Evolutionary conservation across 1,140 invertebrate genomes (phyloP).

Genomic region (Armadillidium nasatum): DNA sequence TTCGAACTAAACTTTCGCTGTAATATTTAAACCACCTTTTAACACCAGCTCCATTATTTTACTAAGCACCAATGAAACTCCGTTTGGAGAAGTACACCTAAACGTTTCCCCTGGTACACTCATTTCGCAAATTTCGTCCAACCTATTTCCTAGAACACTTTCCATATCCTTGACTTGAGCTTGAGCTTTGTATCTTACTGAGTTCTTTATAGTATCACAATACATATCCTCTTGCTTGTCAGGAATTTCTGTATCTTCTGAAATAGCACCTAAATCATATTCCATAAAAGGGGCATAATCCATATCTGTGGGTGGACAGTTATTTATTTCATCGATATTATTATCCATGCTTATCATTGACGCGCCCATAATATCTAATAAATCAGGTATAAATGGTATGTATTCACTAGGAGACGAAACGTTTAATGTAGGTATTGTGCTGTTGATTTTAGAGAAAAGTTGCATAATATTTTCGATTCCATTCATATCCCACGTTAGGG

Average conservation of each 20-base stretch:
- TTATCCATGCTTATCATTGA: constrained; percentile 1
- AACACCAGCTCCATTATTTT: constrained; percentile 23
- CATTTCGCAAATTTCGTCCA: constrained; percentile 4
- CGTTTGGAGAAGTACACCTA: constrained; percentile 7
- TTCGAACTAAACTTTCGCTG: constrained; percentile 1
- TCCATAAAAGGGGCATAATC: background rate
- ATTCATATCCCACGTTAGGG: constrained; percentile 5
- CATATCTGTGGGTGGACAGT: constrained; percentile 20
- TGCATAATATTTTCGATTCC: background rate
- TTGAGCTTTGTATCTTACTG: background rate
- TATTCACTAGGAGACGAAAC: constrained; percentile 19
- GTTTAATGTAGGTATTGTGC: background rate
- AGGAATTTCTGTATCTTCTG: constrained; percentile 19
- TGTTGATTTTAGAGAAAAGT: constrained; percentile 12
- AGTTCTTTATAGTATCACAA: constrained; percentile 7
- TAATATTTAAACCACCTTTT: constrained; percentile 20
- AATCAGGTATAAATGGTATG: constrained; percentile 3
- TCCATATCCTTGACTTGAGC: constrained; percentile 20
- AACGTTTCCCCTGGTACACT: constrained; percentile 21
- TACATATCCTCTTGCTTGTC: background rate
- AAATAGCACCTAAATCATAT: constrained; percentile 17
- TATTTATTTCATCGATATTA: background rate
- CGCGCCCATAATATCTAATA: constrained; percentile 2
- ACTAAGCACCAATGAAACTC: constrained; percentile 20
- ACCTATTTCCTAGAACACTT: constrained; percentile 2